phyloP scores from a whole-genome alignment of 1,140 invertebrate species.

The Procambarus clarkii region DNA sequence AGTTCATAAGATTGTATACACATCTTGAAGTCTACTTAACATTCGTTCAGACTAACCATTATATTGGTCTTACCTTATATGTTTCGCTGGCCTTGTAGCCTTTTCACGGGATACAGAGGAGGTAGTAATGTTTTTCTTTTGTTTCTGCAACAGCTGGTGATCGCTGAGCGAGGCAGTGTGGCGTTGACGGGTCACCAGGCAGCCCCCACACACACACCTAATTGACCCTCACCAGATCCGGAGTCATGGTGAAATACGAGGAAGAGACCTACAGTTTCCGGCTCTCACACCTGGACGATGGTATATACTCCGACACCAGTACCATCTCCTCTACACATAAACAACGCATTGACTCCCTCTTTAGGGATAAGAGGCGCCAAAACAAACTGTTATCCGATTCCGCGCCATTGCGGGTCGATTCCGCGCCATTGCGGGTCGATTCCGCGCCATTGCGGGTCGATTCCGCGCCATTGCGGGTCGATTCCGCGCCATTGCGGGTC shows the following conservation, averaged over 20 bases:
- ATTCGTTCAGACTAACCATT: no score
- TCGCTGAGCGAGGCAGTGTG: neutral
- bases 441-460: neutral
- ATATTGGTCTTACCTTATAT: no score
- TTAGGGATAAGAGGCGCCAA: slow-evolving; percentile 80
- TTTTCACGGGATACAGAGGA: no score
- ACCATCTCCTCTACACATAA: slow-evolving; percentile 82
- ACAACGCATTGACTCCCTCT: slow-evolving; percentile 89
- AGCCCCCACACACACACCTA: neutral
- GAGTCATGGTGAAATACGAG: slow-evolving; percentile 65
- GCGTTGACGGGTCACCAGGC: no score
- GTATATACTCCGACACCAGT: slow-evolving; percentile 54
- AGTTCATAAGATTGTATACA: no score
- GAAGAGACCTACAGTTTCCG: slow-evolving; percentile 72
- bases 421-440: slow-evolving; percentile 2
- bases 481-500: slow-evolving; percentile 6
- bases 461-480: slow-evolving; percentile 22
- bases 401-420: slow-evolving; percentile 8
- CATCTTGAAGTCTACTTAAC: no score
- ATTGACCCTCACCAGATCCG: neutral
- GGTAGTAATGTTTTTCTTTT: neutral
- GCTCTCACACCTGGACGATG: slow-evolving; percentile 53
- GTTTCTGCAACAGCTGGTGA: neutral
- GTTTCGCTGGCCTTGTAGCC: no score
- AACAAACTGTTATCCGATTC: slow-evolving; percentile 73